Conservation (phyloP, 2,888 invertebrate genomes). For the Fragum sueziense region DNA sequence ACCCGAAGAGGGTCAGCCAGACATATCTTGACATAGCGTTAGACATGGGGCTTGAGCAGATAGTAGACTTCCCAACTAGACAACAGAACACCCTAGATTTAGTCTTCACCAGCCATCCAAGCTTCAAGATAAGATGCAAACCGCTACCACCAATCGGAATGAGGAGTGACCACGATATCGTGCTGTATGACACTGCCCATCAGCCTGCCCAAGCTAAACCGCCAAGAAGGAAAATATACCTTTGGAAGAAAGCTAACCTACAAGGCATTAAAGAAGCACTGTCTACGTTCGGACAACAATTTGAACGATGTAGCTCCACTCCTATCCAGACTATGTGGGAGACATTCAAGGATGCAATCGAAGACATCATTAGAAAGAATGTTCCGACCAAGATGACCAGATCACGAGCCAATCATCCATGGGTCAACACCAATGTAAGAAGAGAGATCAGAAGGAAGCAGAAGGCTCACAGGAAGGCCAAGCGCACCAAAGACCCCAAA, state of each 20-base stretch:
- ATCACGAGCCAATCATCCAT: no score
- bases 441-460: no score
- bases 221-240: neutral
- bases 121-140: slow-evolving; percentile 38
- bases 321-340: slow-evolving; percentile 1
- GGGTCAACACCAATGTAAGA: slow-evolving; percentile 31
- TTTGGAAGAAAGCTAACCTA: slow-evolving; percentile 24
- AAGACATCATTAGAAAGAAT: neutral
- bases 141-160: slow-evolving; percentile 35
- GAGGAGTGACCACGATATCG: slow-evolving; percentile 36
- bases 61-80: no score
- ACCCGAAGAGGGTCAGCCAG: slow-evolving; percentile 6
- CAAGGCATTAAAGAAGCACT: neutral
- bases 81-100: slow-evolving; percentile 26
- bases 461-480: slow-evolving; percentile 18
- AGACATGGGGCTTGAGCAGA: slow-evolving; percentile 7
- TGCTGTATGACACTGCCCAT: neutral
- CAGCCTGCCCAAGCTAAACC: neutral
- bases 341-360: neutral
- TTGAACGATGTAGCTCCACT: no score
- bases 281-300: neutral
- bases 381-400: neutral
- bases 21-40: slow-evolving; percentile 1
- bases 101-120: slow-evolving; percentile 42
- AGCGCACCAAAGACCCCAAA: neutral